Evolutionary conservation across 2,113 vertebrate genomes (phyloP).

Genomic region (Notothenia coriiceps): DNA sequence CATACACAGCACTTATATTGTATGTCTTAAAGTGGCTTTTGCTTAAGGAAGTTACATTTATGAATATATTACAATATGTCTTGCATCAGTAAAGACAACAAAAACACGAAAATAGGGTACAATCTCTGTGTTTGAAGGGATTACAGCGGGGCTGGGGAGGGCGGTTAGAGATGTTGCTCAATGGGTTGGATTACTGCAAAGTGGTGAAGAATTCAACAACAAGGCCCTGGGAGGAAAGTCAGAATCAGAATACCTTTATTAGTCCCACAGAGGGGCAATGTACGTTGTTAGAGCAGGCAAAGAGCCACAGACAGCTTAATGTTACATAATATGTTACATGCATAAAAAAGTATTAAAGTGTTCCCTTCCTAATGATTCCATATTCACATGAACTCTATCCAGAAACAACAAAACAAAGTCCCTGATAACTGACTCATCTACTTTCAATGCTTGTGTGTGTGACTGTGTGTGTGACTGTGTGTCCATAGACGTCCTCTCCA

Average conservation of each 20-base stretch:
- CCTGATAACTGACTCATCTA: conserved; percentile 18
- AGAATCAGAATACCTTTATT: no score
- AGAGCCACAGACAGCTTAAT: no score
- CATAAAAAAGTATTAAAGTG: neutral
- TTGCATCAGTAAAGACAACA: neutral
- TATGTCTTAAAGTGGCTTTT: no score
- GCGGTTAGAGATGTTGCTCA: conserved; percentile 39
- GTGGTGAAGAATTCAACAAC: conserved; percentile 37
- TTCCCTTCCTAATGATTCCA: conserved; percentile 38
- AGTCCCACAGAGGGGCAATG: no score
- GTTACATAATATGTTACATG: no score
- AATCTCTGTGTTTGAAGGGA: conserved; percentile 45
- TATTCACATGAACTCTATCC: conserved; percentile 37
- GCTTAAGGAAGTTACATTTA: neutral
- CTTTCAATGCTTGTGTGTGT: conserved; percentile 26
- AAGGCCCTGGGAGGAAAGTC: neutral
- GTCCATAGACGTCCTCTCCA: conserved; percentile 72
- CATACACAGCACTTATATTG: no score
- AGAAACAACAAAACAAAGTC: conserved; percentile 43
- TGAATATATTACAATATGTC: neutral
- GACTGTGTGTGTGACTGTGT: conserved; percentile 44
- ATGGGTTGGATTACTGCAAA: conserved; percentile 70
- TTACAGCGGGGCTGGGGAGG: conserved; percentile 48
- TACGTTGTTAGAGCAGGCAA: no score
- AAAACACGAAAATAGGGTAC: conserved; percentile 35